These are phyloP conservation scores for Nannobrachium achirus DNA, from an alignment of 2,113 vertebrate genomes.

Conservation along the genomic window DNA sequence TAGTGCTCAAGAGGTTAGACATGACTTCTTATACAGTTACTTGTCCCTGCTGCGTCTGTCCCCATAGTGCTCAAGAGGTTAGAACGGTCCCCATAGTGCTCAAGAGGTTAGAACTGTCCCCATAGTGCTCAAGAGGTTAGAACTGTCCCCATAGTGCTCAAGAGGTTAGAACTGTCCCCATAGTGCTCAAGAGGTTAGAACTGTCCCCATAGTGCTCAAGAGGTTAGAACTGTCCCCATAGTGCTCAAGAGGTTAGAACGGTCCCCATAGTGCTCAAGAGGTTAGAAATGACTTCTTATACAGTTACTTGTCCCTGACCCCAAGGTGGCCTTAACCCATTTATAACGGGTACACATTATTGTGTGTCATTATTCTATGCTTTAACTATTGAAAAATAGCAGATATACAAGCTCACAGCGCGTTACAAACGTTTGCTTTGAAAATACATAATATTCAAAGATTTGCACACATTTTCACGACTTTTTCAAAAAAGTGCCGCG, in stretches of 20 bases:
- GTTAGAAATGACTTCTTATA: too few species aligned
- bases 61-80: conserved; percentile 98
- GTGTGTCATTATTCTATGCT: too few species aligned
- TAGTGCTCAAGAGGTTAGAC: conserved; percentile 97
- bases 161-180: conserved; percentile 93
- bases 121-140: conserved; percentile 95
- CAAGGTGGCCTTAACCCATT: too few species aligned
- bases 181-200: conserved; percentile 97
- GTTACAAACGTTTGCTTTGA: too few species aligned
- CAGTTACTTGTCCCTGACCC: too few species aligned
- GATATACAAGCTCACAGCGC: too few species aligned
- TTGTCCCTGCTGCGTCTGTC: conserved; percentile 89
- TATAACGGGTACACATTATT: too few species aligned
- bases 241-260: conserved; percentile 92
- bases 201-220: conserved; percentile 95
- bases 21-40: too few species aligned
- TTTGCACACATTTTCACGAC: not conserved
- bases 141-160: conserved; percentile 93
- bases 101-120: conserved; percentile 92
- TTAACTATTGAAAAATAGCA: too few species aligned
- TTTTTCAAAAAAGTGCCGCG: not conserved
- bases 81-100: conserved; percentile 90
- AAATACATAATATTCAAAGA: too few species aligned
- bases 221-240: conserved; percentile 92
- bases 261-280: conserved; percentile 97